Percentiles rank a stretch among this genome's conserved stretches.
Conservation (phyloP, 2,113 vertebrate genomes). For the Nipponia nippon region DNA sequence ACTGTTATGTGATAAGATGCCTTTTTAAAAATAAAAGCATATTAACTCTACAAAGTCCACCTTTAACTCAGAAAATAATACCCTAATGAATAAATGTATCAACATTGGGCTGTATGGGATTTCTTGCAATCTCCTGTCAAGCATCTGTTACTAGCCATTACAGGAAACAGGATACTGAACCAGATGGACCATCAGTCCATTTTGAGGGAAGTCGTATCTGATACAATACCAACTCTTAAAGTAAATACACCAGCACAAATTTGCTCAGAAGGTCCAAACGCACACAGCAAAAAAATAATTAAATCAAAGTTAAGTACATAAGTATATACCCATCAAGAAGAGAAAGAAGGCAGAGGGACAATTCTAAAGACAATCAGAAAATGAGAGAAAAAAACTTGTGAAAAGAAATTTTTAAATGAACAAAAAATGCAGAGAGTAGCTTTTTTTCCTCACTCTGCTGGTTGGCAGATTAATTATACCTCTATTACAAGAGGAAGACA, state of each 20-base stretch:
- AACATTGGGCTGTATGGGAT: constrained; percentile 36
- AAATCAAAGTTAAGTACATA: neutral
- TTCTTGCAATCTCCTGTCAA: constrained; percentile 42
- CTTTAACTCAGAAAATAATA: constrained; percentile 12
- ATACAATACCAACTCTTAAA: constrained; percentile 25
- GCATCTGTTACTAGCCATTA: constrained; percentile 58
- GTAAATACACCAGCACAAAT: neutral
- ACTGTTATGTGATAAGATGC: neutral
- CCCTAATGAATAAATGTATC: constrained; percentile 31
- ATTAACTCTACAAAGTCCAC: neutral
- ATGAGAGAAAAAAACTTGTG: neutral
- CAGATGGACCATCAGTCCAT: constrained; percentile 55
- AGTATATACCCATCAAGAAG: neutral
- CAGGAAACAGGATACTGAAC: constrained; percentile 59
- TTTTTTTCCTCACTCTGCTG: neutral
- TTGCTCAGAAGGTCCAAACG: neutral
- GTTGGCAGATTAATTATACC: constrained; percentile 31
- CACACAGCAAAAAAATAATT: neutral
- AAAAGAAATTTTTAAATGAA: neutral
- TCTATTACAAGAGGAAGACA: neutral
- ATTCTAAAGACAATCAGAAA: neutral
- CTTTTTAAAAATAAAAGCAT: neutral
- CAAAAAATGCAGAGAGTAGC: neutral
- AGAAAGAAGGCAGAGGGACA: neutral
- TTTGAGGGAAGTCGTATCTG: constrained; percentile 36